These are phyloP conservation scores for Lasioglossum calceatum DNA, from an alignment of 2,888 invertebrate genomes.

Conservation along the genomic window DNA sequence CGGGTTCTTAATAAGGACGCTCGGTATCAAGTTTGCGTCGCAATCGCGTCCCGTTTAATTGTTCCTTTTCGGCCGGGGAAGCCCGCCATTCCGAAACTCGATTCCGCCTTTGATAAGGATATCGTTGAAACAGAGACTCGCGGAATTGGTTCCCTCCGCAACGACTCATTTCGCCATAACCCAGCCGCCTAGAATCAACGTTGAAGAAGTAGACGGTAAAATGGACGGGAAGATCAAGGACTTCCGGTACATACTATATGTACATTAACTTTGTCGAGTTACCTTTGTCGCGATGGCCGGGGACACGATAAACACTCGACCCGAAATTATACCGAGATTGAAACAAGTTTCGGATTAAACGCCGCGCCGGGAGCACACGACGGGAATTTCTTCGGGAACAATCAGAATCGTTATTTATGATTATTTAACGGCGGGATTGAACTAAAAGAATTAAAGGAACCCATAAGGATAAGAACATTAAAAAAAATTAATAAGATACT, in stretches of 20 bases:
- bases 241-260: background rate
- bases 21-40: background rate
- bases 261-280: constrained; percentile 3
- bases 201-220: background rate
- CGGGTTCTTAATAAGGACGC: background rate
- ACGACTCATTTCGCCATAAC: constrained; percentile 25
- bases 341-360: background rate
- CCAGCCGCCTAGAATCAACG: background rate
- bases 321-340: background rate
- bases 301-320: background rate
- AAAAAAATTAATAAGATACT: background rate
- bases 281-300: background rate
- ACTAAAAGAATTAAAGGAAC: background rate
- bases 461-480: background rate
- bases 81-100: constrained; percentile 19
- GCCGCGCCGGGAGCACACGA: background rate
- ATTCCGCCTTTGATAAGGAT: constrained; percentile 49
- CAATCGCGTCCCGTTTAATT: constrained; percentile 41
- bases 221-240: background rate
- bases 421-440: background rate
- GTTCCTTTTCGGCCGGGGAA: constrained; percentile 19
- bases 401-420: background rate
- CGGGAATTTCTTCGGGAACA: background rate
- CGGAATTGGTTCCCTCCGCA: constrained; percentile 6
- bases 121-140: constrained; percentile 49